Percentiles rank a stretch among this genome's conserved stretches.
Evolutionary conservation across 2,113 vertebrate genomes (phyloP).

Genomic region (Sinocyclocheilus maitianheensis): DNA sequence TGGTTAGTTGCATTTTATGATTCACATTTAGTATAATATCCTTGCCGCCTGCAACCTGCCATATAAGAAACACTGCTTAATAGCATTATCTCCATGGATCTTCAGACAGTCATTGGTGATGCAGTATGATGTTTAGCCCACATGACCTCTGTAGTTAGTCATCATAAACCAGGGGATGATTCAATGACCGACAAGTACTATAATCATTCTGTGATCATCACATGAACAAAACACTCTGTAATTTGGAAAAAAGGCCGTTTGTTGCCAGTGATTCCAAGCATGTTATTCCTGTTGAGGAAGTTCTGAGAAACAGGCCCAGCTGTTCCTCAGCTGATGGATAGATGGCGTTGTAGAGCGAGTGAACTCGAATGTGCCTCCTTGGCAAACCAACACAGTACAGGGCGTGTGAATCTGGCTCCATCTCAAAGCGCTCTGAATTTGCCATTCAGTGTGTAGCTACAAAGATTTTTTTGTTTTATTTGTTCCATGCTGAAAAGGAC

Average conservation of each 20-base stretch:
- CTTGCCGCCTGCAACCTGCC: background rate
- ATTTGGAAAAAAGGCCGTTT: constrained; percentile 9
- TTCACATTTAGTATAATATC: background rate
- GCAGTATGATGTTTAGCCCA: background rate
- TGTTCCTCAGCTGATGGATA: background rate
- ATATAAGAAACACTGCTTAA: background rate
- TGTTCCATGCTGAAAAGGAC: constrained; percentile 41
- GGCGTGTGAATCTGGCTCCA: constrained; percentile 53
- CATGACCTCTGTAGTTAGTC: constrained; percentile 8
- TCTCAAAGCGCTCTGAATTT: constrained; percentile 47
- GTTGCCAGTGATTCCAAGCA: constrained; percentile 28
- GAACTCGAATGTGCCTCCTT: constrained; percentile 2
- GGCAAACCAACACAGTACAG: constrained; percentile 35
- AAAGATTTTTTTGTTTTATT: constrained; percentile 45
- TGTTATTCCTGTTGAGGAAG: background rate
- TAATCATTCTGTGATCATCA: constrained; percentile 18
- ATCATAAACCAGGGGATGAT: background rate
- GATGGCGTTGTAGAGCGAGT: constrained; percentile 16
- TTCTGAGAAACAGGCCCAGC: constrained; percentile 33
- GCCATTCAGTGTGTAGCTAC: constrained; percentile 29
- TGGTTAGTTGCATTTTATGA: background rate
- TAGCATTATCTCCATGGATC: background rate
- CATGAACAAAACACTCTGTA: background rate
- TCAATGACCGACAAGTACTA: constrained; percentile 3
- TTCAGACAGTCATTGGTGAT: background rate